Evolutionary conservation across 1,140 invertebrate species (phyloP), one percentile per base, ranked within the genome.

Genomic region (Macrobrachium nipponense): DNA sequence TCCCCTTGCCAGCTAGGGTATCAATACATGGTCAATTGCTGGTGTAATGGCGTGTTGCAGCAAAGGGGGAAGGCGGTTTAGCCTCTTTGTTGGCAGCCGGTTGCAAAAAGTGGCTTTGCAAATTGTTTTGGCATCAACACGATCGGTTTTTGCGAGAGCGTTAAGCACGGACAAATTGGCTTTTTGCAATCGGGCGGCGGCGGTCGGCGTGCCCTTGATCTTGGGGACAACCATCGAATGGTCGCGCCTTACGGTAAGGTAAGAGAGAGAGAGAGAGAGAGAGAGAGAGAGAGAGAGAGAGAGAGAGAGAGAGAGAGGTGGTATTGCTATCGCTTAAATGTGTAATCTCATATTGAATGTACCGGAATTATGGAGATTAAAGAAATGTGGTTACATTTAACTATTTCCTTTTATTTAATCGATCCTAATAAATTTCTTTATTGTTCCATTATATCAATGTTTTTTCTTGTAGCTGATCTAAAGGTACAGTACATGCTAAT

Each of bases 1-100:
- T 44, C 27, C 12, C 73, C 43, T 20, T 51, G 58, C 61, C 61
- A 17, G 36, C 75, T 44, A 51, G 66, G 83, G 58, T 79, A 85
- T 85, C 83, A 85, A 85, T 79, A 79, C 83, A 62, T 60, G 83
- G 83, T 85, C 83, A 85, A 85, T 85, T 85, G 83, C 83, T 78
- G 76, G 83, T 78, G 83, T 85, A 85, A 85, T 85, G 83, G 83
- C 72, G 80, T 85, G 83, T 85, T 85, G 83, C 83, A 85, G 36
- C 23, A 72, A 79, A 73, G 78, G 77, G 75, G 83, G 75, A 66
- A 72, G 62, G 77, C 14, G 76, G 62, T 85, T 85, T 85, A 85
- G 83, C 66, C 83, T 72, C 76, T 85, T 85, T 85, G 83, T 78
- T 79, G 83, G 20, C 76, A n/a, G 76, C 23, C 20, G n/a, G 78